Evolutionary conservation across 2,113 vertebrate species (phyloP).

Genomic region (Megaceryle torquata): DNA sequence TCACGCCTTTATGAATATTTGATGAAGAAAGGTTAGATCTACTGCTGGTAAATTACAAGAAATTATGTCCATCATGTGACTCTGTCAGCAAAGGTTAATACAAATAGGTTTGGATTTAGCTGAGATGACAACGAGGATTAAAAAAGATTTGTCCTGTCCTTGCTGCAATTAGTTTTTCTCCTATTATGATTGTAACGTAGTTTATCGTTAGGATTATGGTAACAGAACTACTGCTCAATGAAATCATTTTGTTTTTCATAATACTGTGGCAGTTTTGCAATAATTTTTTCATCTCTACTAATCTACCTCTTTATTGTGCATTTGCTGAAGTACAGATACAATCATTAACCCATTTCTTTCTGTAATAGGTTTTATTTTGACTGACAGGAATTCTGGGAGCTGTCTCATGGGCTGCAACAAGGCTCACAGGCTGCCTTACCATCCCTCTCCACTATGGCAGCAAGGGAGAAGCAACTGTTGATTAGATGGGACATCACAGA

Average conservation of each 20-base stretch:
- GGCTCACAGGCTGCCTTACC: background rate
- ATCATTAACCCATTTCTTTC: constrained; percentile 63
- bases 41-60: constrained; percentile 94
- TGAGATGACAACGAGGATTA: constrained; percentile 85
- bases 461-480: background rate
- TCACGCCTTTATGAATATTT: constrained; percentile 98
- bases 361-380: background rate
- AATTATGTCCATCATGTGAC: constrained; percentile 88
- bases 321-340: constrained; percentile 47
- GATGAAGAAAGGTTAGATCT: constrained; percentile 90
- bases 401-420: rapidly evolving
- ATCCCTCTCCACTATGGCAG: rapidly evolving
- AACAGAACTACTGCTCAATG: constrained; percentile 33
- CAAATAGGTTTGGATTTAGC: constrained; percentile 86
- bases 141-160: constrained; percentile 84
- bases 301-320: constrained; percentile 69
- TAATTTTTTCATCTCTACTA: constrained; percentile 74
- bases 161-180: constrained; percentile 83
- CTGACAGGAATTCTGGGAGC: background rate
- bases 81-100: constrained; percentile 94
- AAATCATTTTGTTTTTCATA: constrained; percentile 65
- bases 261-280: constrained; percentile 47
- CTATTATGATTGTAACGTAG: constrained; percentile 73
- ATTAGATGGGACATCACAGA: background rate
- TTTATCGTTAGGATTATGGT: constrained; percentile 69